Base-by-base conservation (phyloP, 64 coral and sea anemone genomes). In the Trachythela sp. region DNA sequence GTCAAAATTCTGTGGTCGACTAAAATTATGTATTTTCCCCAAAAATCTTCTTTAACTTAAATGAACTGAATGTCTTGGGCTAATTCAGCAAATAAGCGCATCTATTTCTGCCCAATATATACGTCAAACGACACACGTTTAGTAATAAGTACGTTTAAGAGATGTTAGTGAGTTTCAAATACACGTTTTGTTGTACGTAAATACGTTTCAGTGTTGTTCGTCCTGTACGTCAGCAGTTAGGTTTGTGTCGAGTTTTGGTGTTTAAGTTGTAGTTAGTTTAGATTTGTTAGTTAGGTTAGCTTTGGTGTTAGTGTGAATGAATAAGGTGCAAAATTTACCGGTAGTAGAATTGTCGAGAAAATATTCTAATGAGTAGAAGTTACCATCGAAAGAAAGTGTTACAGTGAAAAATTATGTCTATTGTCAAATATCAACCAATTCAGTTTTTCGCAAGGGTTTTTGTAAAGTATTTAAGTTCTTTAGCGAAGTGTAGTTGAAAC, bases 61-160 rank as follows among this genome's bases (percentile, higher is more conserved):
- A 34, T 80, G 20, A 39, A 17, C 15, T 15, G 15, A 80, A 80
- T 80, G 75, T 80, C 75, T 80, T 80, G 75, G 75, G 75, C 75
- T 80, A 80, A 80, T 37, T 20, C 8, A 64, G 56, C 42, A 64
- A 64, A 64, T 64, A 64, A 64, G 56, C 56, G 20, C 56, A 64
- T n/a, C 56, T 64, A 64, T 64, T 64, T 64, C 56, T 64, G 56
- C 56, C 56, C 56, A 64, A 64, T 64, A 64, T 45, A 45, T 27
- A 26, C 56, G 56, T 64, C 56, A n/a, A 64, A 64, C 20, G 56
- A 64, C 3, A 5, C 20, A n/a, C 56, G 20, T 20, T 64, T 64
- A 8, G 22, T 11, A n/a, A 64, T n/a, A 20, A 64, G 24, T 18
- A 24, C 56, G 26, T n/a, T 64, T 24, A 18, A 64, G 8, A 1